These are phyloP conservation scores for Xestobium rufovillosum DNA, from an alignment of 2,888 invertebrate genomes.

Conservation along the genomic window DNA sequence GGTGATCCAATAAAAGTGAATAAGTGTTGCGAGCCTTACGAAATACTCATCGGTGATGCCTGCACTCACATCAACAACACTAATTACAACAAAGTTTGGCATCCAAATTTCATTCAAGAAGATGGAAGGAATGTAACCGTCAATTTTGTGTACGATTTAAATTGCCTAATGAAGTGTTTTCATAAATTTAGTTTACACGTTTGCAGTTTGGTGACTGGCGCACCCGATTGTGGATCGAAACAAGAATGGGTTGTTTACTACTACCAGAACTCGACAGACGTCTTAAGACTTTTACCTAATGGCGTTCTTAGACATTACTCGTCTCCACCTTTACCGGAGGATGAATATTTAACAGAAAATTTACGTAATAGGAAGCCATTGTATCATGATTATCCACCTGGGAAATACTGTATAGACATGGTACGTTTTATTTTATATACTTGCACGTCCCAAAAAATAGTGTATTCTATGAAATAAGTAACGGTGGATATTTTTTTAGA, in stretches of 20 bases:
- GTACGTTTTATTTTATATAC: slow-evolving; percentile 49
- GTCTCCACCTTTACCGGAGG: slow-evolving; percentile 46
- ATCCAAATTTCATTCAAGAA: slow-evolving; percentile 58
- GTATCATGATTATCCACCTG: slow-evolving; percentile 63
- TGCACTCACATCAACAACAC: slow-evolving; percentile 58
- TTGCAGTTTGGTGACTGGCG: slow-evolving; percentile 53
- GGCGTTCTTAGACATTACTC: slow-evolving; percentile 70
- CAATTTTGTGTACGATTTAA: slow-evolving; percentile 32
- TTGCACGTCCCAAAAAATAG: too few relatives aligned
- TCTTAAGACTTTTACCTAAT: slow-evolving; percentile 57
- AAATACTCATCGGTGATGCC: slow-evolving; percentile 59
- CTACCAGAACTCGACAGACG: slow-evolving; percentile 52
- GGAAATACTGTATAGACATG: slow-evolving; percentile 77
- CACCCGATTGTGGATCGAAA: slow-evolving; percentile 63
- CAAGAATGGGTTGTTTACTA: slow-evolving; percentile 63
- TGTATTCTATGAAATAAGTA: too few relatives aligned
- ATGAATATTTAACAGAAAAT: slow-evolving; percentile 38
- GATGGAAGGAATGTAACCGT: slow-evolving; percentile 52
- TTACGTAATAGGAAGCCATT: slow-evolving; percentile 46
- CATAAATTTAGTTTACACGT: slow-evolving; percentile 7
- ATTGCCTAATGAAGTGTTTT: slow-evolving; percentile 4
- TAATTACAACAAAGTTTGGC: slow-evolving; percentile 52
- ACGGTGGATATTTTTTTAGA: slow-evolving; percentile 46
- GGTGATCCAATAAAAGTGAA: slow-evolving; percentile 65
- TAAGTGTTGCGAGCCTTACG: slow-evolving; percentile 71